These are phyloP conservation scores for Sander vitreus DNA, from an alignment of 2,113 vertebrate genomes.

Conservation along the genomic window DNA sequence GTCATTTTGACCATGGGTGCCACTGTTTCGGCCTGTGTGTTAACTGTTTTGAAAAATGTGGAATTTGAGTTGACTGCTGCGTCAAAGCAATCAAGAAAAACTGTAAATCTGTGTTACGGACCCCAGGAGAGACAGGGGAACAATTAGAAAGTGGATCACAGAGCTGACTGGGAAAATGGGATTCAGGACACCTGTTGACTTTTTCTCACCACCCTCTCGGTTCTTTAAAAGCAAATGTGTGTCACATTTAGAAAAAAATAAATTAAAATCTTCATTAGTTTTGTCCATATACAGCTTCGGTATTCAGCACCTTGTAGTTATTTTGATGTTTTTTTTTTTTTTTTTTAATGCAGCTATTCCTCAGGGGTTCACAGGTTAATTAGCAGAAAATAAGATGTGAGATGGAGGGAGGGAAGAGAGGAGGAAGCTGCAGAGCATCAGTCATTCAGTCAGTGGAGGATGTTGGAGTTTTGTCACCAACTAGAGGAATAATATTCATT, in stretches of 20 bases:
- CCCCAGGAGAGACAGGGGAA: conserved; percentile 59
- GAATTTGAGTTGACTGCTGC: no score
- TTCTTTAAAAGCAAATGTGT: conserved; percentile 39
- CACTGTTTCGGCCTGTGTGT: no score
- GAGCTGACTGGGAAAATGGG: conserved; percentile 61
- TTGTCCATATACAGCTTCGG: not conserved
- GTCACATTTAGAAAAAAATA: conserved; percentile 9
- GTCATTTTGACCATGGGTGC: no score
- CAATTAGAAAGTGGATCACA: conserved; percentile 82
- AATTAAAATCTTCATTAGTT: not conserved
- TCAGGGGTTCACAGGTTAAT: conserved; percentile 52
- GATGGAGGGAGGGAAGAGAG: conserved; percentile 16
- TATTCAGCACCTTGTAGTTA: not conserved
- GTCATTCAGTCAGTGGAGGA: conserved; percentile 8
- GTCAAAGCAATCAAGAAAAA: no score
- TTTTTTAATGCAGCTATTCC: not conserved
- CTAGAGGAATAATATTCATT: conserved; percentile 10
- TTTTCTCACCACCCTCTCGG: conserved; percentile 27
- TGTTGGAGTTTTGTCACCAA: conserved; percentile 9
- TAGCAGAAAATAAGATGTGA: conserved; percentile 39
- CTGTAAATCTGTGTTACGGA: conserved; percentile 70
- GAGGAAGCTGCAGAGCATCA: conserved; percentile 25
- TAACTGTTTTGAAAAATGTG: no score
- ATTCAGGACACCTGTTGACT: conserved; percentile 76
- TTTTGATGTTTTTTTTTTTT: not conserved